Conservation (phyloP, 92 coral and sea anemone species). For the Heliopora coerulea region DNA sequence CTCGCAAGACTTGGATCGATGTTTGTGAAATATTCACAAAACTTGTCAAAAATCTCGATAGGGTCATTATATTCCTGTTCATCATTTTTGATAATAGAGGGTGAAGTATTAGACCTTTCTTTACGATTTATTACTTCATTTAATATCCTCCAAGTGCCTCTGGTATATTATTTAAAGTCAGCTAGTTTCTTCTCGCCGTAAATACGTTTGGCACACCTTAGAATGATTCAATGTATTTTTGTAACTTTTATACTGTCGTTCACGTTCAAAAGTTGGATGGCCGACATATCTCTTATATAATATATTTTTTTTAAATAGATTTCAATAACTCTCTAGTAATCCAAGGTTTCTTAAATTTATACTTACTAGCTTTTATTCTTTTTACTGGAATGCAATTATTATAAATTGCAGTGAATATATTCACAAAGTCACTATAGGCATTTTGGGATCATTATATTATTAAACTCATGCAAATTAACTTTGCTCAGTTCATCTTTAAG, state of each 20-base stretch:
- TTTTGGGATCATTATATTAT: conserved; percentile 42
- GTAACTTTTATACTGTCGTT: conserved; percentile 31
- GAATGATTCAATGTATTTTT: conserved; percentile 40
- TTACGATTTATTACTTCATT: conserved; percentile 53
- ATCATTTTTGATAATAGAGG: background rate
- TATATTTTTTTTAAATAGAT: conserved; percentile 41
- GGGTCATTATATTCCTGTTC: conserved; percentile 27
- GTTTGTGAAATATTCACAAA: conserved; percentile 33
- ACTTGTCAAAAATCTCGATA: conserved; percentile 17
- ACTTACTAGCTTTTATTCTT: conserved; percentile 20
- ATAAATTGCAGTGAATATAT: conserved; percentile 37
- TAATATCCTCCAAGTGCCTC: conserved; percentile 53
- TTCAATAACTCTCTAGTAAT: conserved; percentile 46
- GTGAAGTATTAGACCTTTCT: conserved; percentile 15
- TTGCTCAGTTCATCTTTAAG: conserved; percentile 39
- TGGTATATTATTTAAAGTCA: conserved; percentile 39
- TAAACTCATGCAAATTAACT: conserved; percentile 47
- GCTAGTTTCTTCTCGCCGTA: conserved; percentile 30
- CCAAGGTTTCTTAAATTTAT: conserved; percentile 48
- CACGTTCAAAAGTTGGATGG: background rate
- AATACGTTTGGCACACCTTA: conserved; percentile 38
- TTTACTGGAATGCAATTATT: conserved; percentile 47
- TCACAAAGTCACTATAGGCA: conserved; percentile 42
- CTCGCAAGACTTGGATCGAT: conserved; percentile 10
- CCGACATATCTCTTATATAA: conserved; percentile 29